Evolutionary conservation across 2,113 vertebrate species (phyloP), one percentile per base, ranked within the genome.

Genomic region (Odocoileus virginianus): DNA sequence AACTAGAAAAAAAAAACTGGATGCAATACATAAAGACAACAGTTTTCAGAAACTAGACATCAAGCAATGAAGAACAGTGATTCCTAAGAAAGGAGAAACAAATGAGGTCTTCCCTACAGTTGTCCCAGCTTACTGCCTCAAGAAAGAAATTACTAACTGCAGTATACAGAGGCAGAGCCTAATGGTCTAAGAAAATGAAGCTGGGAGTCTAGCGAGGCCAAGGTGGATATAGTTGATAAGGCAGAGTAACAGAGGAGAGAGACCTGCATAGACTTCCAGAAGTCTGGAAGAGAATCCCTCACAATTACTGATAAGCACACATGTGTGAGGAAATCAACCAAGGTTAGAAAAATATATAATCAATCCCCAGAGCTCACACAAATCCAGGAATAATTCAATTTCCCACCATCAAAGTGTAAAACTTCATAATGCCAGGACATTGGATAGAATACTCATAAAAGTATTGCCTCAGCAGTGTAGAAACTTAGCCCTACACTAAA

Each of bases 21-120:
- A 95, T n/a, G 86, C 89, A 90, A 90, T 84, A 15, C 43, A 50
- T 64, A 52, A 86, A 91, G 94, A 93, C 30, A 89, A 88, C 30
- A n/a, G 17, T 94, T 92, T 89, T 92, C n/a, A 89, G 79, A 92
- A 14, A 40, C 13, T 55, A 30, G 36, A 83, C 45, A 83, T 92
- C 28, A 93, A 40, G 50, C 14, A 97, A 21, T 58, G 83, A 97
- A 88, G 30, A 96, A 87, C 5, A 84, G 17, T 61, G 43, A 92
- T 40, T 95, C 60, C 28, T 81, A 15, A 96, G 28, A 81, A 47
- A 93, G 57, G 8, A 57, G 92, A 94, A 88, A 30, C 1, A 94
- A 71, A 84, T 57, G 52, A 64, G 15, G 27, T 74, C 52, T 89
- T 45, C 28, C 61, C 61, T 93, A 61, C 4, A 50, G 11, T 14